These are phyloP conservation scores for Meandrina meandrites DNA, from an alignment of 92 coral and sea anemone species.

Conservation along the genomic window DNA sequence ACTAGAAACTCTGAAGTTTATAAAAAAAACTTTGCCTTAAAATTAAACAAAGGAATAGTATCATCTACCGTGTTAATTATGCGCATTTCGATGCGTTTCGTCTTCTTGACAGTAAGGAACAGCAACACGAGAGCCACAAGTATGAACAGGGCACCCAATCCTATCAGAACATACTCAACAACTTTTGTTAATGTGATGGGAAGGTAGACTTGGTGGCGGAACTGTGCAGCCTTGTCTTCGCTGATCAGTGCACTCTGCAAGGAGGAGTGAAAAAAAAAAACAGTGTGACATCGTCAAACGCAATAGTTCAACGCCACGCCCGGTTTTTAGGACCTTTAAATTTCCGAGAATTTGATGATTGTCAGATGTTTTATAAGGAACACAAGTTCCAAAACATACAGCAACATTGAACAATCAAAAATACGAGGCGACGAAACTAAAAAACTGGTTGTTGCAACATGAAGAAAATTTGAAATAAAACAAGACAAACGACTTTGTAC, in stretches of 20 bases:
- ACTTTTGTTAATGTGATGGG: conserved; percentile 62
- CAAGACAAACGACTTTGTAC: too few relatives aligned
- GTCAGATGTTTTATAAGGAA: too few relatives aligned
- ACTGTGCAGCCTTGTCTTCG: conserved; percentile 78
- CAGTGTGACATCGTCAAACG: not conserved
- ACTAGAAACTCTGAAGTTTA: too few relatives aligned
- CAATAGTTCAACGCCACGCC: too few relatives aligned
- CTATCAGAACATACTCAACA: conserved; percentile 62
- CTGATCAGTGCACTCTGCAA: conserved; percentile 79
- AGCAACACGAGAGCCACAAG: conserved; percentile 41
- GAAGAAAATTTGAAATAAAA: too few relatives aligned
- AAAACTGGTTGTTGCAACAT: too few relatives aligned
- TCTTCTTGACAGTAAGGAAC: not conserved
- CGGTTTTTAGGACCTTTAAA: too few relatives aligned
- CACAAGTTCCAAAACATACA: too few relatives aligned
- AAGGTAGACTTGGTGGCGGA: conserved; percentile 71
- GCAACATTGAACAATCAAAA: too few relatives aligned
- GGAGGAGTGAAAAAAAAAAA: not conserved
- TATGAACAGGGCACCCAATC: conserved; percentile 60
- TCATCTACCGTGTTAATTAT: not conserved
- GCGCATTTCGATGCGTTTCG: not conserved
- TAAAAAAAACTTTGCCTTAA: not conserved
- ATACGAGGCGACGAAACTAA: too few relatives aligned
- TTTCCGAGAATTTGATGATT: too few relatives aligned
- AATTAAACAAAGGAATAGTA: not conserved